Base-by-base conservation (phyloP, 2,888 invertebrate species). In the Stenodera caucasica region DNA sequence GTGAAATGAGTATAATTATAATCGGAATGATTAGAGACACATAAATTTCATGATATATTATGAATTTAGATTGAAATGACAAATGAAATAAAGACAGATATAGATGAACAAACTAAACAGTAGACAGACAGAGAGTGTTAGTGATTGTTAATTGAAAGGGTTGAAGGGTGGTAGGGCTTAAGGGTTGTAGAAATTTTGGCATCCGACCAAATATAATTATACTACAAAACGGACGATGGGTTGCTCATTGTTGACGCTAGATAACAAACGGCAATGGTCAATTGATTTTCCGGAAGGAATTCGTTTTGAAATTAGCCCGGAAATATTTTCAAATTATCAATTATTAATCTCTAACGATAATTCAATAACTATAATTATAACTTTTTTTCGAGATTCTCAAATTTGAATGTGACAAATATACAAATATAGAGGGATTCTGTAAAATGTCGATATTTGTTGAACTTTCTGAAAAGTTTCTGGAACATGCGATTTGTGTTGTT, bases 1-100 rank as follows among this genome's bases (percentile, higher is more conserved):
- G 2, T 21, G 64, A 70, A 73, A 73, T 67, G 70, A 69, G 70
- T 67, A 74, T 72, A 74, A 74, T 74, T 71, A 74, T 72, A 70
- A 71, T 69, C 64, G 66, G 3, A 67, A 67, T 67, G 70, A 68
- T 69, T 37, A 62, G 66, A 45, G 58, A 64, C 64, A 66, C 72
- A 69, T 71, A 71, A 73, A 71, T 74, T 69, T 45, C 70, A 58
- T 58, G 51, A 60, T 63, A 57, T 45, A 40, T 69, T 67, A 71
- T 74, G 72, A 72, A 71, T 74, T 67, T 67, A 8, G 4, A 37
- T 37, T 37, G 37, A 37, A 37, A 21, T 12, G 45, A 21, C n/a
- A n/a, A n/a, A 23, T 21, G 12, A 23, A 45, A 45, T 45, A 45
- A 45, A 45, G 45, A 45, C 11, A 12, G n/a, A 3, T 11, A 23